Conservation (phyloP, 1,140 invertebrate species). For the Steinernema khuongi region DNA sequence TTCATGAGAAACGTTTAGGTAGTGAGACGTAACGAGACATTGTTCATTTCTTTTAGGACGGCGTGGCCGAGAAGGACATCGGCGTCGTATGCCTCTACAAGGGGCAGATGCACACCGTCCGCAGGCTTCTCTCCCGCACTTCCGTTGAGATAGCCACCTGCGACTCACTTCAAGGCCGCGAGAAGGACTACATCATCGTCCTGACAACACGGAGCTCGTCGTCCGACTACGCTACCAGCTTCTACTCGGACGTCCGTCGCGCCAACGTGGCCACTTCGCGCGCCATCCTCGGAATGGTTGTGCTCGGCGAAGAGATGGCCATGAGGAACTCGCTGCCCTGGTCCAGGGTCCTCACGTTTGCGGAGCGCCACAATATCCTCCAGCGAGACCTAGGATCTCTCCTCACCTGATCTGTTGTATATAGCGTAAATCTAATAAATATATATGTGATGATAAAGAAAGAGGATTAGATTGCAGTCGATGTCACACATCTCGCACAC, state of each 20-base stretch:
- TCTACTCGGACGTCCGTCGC: neutral
- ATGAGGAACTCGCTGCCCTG: neutral
- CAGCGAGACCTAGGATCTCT: neutral
- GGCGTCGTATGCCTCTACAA: neutral
- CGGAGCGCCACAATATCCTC: neutral
- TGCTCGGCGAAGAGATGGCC: neutral
- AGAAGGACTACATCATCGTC: conserved; percentile 62
- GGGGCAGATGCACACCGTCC: neutral
- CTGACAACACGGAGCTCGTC: conserved; percentile 62
- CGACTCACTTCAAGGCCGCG: conserved; percentile 62
- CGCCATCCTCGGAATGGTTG: neutral
- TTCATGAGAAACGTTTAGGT: neutral
- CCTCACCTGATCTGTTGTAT: no score
- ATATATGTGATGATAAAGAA: no score
- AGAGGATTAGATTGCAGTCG: no score
- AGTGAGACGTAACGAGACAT: neutral
- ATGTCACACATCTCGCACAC: no score
- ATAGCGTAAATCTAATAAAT: no score
- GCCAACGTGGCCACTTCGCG: neutral
- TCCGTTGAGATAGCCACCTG: conserved; percentile 63
- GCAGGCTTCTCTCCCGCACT: conserved; percentile 35
- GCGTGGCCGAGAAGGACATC: neutral
- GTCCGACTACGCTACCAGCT: neutral
- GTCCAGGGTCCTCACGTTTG: neutral
- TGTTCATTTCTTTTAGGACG: neutral